Conservation (phyloP, 2,113 vertebrate genomes). For the Nothoprocta perdicaria region DNA sequence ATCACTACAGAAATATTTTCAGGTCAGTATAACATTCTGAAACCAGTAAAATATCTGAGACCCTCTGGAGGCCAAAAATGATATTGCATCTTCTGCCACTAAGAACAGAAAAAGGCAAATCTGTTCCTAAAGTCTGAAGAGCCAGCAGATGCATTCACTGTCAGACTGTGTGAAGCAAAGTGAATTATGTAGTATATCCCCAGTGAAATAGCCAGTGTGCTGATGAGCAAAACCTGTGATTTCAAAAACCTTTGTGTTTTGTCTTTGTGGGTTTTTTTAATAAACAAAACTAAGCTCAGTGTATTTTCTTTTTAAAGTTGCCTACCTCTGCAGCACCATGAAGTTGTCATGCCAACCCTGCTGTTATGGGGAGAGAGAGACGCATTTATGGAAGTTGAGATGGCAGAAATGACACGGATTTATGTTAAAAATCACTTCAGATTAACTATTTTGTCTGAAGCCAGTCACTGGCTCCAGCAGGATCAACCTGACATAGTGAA, state of each 20-base stretch:
- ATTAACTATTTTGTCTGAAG: conserved; percentile 93
- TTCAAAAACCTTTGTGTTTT: not conserved
- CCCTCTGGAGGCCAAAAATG: not conserved
- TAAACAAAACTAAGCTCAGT: not conserved
- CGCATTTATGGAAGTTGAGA: conserved; percentile 93
- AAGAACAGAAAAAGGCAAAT: not conserved
- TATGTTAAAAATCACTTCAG: conserved; percentile 95
- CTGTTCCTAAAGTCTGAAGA: not conserved
- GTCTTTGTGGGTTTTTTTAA: not conserved
- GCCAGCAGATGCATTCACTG: not conserved
- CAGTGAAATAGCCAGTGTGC: not conserved
- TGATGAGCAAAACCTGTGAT: not conserved
- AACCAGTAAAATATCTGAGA: not conserved
- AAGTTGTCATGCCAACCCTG: conserved; percentile 90
- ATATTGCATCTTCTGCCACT: not conserved
- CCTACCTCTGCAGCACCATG: conserved; percentile 88
- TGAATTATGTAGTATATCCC: not conserved
- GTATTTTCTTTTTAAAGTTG: conserved; percentile 81
- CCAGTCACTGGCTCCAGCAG: conserved; percentile 98
- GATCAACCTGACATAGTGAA: conserved; percentile 97
- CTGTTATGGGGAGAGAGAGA: conserved; percentile 95
- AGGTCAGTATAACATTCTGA: conserved; percentile 79
- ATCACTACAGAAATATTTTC: conserved; percentile 95
- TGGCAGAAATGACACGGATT: conserved; percentile 92
- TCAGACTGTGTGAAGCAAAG: not conserved